Evolutionary conservation across 2,797 vertebrate genomes (phyloP).

Genomic region (Esox masquinongy): DNA sequence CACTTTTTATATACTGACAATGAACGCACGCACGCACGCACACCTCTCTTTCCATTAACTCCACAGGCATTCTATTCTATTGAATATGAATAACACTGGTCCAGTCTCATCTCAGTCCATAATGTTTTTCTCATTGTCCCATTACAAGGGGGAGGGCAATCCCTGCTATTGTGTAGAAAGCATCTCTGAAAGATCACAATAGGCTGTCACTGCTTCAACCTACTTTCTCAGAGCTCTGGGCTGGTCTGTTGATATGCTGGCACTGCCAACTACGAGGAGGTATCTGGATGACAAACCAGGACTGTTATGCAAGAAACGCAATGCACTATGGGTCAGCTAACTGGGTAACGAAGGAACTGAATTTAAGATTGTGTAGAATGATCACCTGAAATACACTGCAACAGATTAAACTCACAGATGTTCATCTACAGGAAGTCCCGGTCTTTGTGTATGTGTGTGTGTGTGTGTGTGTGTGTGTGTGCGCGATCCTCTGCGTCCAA

Average conservation of each 20-base stretch:
- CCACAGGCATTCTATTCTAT: background rate
- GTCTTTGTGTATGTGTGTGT: constrained; percentile 21
- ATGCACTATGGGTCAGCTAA: constrained; percentile 45
- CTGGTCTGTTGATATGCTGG: constrained; percentile 7
- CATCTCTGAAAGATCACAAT: constrained; percentile 28
- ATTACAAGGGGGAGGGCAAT: constrained; percentile 30
- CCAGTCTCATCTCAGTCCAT: background rate
- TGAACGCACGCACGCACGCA: background rate
- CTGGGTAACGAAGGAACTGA: constrained; percentile 34
- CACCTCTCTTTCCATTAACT: background rate
- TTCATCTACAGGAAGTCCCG: constrained; percentile 52
- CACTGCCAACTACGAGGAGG: constrained; percentile 40
- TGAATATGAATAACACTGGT: constrained; percentile 6
- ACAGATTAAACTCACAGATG: constrained; percentile 22
- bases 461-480: constrained; percentile 8
- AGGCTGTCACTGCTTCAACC: constrained; percentile 40
- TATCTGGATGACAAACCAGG: constrained; percentile 52
- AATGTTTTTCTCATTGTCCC: constrained; percentile 38
- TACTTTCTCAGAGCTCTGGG: constrained; percentile 48
- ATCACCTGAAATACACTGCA: constrained; percentile 13
- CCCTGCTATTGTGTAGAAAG: constrained; percentile 27
- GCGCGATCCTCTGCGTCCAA: constrained; percentile 6
- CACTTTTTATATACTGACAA: background rate
- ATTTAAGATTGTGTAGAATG: constrained; percentile 31
- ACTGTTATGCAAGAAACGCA: constrained; percentile 38